Evolutionary conservation across 2,888 invertebrate genomes (phyloP), one percentile per base, ranked within the genome.

Genomic region (Plemyria rubiginata): DNA sequence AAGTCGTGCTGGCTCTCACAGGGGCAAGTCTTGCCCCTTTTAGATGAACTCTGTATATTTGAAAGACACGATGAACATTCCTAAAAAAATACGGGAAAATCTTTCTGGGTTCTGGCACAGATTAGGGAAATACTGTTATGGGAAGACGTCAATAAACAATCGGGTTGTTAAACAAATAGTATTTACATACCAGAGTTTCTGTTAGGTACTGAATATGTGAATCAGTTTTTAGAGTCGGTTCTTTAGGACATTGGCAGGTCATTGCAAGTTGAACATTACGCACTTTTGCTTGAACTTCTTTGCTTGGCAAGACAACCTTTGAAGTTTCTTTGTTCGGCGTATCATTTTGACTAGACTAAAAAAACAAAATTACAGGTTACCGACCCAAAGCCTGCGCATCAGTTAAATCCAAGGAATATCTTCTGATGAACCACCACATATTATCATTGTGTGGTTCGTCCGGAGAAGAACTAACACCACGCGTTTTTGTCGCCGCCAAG

Each of bases 41-140:
- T 61, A 8, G 60, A 49, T 38, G 61, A 45, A 45, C 54, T 66
- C 43, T 60, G 65, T 32, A 56, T 49, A 16, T 29, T 51, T 51
- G 48, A 46, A 41, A 32, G 32, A 6, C 32, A 52, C 40, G 49
- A 4, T 8, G 12, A 38, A 32, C n/a, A 22, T 8, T 52, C 28
- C 62, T 62, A 43, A 36, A 50, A 45, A 16, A 45, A 4, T 22
- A 22, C 3, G 1, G 3, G 3, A 22, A 22, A 22, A 22, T 22
- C 22, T 3, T 22, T 22, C 22, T 22, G 3, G 22, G 22, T 22
- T 22, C 22, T 22, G 22, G n/a, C n/a, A n/a, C n/a, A n/a, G n/a
- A n/a, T n/a, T n/a, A n/a, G n/a, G n/a, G n/a, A n/a, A n/a, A n/a
- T n/a, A n/a, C n/a, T n/a, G n/a, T n/a, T n/a, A n/a, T n/a, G n/a